Conservation (phyloP, 2,888 invertebrate genomes). For the Polymixis flavicincta region DNA sequence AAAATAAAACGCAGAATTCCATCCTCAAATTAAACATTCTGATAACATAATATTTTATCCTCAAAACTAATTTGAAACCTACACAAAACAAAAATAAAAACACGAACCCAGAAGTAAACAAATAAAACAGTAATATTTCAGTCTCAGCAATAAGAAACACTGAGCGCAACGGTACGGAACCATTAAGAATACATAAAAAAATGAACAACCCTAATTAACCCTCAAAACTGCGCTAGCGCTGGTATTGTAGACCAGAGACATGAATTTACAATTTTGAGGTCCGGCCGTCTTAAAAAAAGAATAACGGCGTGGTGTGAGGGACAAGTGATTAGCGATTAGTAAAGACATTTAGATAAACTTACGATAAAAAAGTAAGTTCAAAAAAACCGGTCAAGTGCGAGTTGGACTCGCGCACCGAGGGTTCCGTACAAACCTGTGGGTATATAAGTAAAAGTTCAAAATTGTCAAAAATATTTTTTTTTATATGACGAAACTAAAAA, state of each 20-base stretch:
- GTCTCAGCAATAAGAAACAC: slow-evolving; percentile 51
- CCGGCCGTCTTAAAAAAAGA: slow-evolving; percentile 52
- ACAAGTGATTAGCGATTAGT: background rate
- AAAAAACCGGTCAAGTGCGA: no score
- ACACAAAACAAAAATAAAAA: slow-evolving; percentile 13
- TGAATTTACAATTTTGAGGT: slow-evolving; percentile 63
- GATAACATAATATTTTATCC: background rate
- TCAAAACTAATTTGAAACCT: background rate
- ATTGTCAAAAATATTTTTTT: no score
- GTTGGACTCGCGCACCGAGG: no score
- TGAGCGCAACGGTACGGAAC: slow-evolving; percentile 39
- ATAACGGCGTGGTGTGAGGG: slow-evolving; percentile 14
- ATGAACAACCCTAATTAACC: slow-evolving; percentile 56
- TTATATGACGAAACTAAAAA: no score
- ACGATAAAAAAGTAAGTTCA: no score
- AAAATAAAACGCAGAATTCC: background rate
- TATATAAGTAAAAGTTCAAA: no score
- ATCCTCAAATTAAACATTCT: background rate
- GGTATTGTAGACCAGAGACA: slow-evolving; percentile 58
- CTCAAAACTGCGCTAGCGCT: slow-evolving; percentile 51
- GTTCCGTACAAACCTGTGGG: no score
- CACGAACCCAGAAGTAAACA: slow-evolving; percentile 11
- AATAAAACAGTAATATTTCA: slow-evolving; percentile 41
- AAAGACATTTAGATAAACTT: no score
- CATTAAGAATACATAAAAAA: slow-evolving; percentile 59